A percentile compares a stretch with the other conserved stretches of the same genome.
phyloP scores from a whole-genome alignment of 2,113 vertebrate genomes.

The Mus spicilegus region DNA sequence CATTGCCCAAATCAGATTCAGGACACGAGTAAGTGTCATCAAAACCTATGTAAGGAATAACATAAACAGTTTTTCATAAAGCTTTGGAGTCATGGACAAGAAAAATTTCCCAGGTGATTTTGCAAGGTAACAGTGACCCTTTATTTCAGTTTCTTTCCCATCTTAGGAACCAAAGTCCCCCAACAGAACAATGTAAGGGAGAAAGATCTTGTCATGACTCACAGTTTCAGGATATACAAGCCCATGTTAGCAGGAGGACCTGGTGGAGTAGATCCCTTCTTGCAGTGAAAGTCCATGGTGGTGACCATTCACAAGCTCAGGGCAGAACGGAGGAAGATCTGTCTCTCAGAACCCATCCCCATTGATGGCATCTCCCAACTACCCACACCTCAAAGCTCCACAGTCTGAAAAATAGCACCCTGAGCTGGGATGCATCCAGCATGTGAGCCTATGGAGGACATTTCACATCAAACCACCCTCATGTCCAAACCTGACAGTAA shows the following conservation, averaged over 20 bases:
- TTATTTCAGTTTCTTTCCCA: background rate
- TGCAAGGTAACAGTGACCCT: background rate
- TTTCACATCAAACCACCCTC: background rate
- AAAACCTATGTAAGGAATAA: background rate
- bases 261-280: background rate
- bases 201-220: background rate
- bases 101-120: background rate
- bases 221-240: background rate
- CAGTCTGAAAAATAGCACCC: background rate
- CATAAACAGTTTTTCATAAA: background rate
- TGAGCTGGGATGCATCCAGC: no score
- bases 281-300: background rate
- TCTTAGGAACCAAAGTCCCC: no score
- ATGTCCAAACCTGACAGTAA: background rate
- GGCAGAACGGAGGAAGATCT: no score
- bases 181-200: background rate
- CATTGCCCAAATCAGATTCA: background rate
- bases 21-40: background rate
- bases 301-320: background rate
- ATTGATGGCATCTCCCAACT: background rate
- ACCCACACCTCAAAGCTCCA: background rate
- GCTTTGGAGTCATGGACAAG: background rate
- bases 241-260: background rate
- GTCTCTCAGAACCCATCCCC: background rate
- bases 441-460: background rate